Base-by-base conservation (phyloP, 2,888 invertebrate genomes). In the Phrixothrix hirtus region DNA sequence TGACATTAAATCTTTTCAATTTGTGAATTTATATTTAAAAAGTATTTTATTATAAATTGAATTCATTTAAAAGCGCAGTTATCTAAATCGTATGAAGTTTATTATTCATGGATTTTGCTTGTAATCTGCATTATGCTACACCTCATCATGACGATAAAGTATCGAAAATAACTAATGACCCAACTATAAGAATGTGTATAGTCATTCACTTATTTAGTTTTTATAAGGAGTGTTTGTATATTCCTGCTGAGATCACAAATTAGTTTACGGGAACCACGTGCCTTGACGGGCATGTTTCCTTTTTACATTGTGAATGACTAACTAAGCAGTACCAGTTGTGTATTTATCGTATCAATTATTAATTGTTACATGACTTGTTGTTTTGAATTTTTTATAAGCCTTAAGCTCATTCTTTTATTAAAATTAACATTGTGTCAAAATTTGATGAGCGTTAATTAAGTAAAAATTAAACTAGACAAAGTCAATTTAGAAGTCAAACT, bases 221-320 rank as follows among this genome's bases (percentile, higher is more conserved):
- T 77, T 77, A 75, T 73, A 71, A 68, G 75, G 77, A 76, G 72
- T 79, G 80, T 81, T 81, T 81, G 79, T 79, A 79, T 79, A 78
- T 74, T 72, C 81, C 81, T 71, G 81, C 81, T 81, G 81, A 72
- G 81, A 79, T 78, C 81, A 81, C 81, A 81, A 81, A 81, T 81
- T 81, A 79, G 79, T 79, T 81, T 77, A 78, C 78, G 54, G 45
- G 49, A 49, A 55, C 39, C 54, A 49, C 49, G 54, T 49, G 54
- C 54, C 39, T 41, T 17, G 32, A 26, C 54, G 44, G 47, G 43
- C 47, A 54, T 54, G 41, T 43, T 54, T 37, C 26, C 42, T 30
- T 54, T 31, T 43, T 31, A 47, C 35, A 43, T 21, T 53, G 35
- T 32, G 44, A 47, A 42, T 53, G 39, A 32, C 46, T 29, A 51